These are phyloP conservation scores for Vulpes vulpes DNA, from an alignment of 2,113 vertebrate genomes.

Conservation along the genomic window DNA sequence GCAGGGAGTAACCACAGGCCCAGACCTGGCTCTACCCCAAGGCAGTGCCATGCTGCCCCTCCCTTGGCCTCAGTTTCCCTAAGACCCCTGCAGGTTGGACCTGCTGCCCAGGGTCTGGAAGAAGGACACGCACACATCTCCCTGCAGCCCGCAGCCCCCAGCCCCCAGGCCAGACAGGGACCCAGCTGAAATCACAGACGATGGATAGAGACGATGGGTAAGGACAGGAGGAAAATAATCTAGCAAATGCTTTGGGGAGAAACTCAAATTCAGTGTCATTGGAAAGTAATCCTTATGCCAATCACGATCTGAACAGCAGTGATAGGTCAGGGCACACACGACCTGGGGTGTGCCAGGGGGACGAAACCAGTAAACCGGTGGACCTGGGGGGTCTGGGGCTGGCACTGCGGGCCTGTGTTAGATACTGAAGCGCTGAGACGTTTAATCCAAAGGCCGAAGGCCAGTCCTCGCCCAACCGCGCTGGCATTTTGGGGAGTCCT, in stretches of 20 bases:
- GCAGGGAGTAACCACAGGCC: too few species aligned
- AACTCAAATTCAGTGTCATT: background rate
- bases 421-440: fast-evolving
- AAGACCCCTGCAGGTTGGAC: fast-evolving
- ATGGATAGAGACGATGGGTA: background rate
- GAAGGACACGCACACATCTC: background rate
- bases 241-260: background rate
- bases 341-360: background rate
- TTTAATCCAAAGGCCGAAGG: background rate
- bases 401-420: too few species aligned
- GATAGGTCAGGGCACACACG: background rate
- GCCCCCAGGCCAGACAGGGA: background rate
- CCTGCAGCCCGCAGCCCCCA: too few species aligned
- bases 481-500: background rate
- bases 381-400: too few species aligned
- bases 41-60: fast-evolving
- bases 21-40: background rate
- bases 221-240: background rate
- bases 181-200: background rate
- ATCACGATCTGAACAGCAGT: background rate
- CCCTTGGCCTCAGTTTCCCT: background rate
- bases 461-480: fast-evolving
- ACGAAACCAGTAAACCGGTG: background rate
- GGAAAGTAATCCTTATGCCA: background rate
- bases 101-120: background rate